Conservation (phyloP, 1,140 invertebrate genomes). For the Dryas iulia region DNA sequence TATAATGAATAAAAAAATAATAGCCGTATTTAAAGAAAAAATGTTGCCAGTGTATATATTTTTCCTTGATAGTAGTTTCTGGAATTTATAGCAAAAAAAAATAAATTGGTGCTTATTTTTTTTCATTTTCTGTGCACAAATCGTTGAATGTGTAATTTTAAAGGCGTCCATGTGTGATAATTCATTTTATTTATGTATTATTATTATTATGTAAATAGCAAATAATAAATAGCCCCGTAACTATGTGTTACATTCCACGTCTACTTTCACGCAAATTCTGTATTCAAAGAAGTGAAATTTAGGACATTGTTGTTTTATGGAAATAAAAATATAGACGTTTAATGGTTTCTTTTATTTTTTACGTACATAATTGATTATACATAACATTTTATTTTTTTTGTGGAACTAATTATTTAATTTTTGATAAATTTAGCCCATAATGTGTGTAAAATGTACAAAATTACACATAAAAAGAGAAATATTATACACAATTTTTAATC, state of each 20-base stretch:
- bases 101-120: constrained; percentile 35
- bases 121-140: constrained; percentile 52
- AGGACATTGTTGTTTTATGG: constrained; percentile 74
- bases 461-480: too few relatives aligned
- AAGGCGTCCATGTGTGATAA: constrained; percentile 37
- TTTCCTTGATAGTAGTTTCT: constrained; percentile 35
- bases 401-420: too few relatives aligned
- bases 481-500: too few relatives aligned
- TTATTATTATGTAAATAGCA: constrained; percentile 70
- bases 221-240: constrained; percentile 46
- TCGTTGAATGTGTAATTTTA: constrained; percentile 39
- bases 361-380: constrained; percentile 13
- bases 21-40: constrained; percentile 23
- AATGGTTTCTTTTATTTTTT: constrained; percentile 7
- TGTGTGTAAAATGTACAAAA: too few relatives aligned
- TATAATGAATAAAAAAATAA: too few relatives aligned
- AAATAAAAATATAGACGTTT: constrained; percentile 73
- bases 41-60: constrained; percentile 62
- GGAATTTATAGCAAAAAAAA: constrained; percentile 22
- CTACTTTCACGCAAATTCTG: constrained; percentile 50
- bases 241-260: constrained; percentile 70
- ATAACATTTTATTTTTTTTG: not conserved
- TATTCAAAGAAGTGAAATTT: constrained; percentile 59
- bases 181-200: constrained; percentile 41
- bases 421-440: too few relatives aligned